phyloP scores from a whole-genome alignment of 2,797 vertebrate genomes.

The Pempheris klunzingeri region DNA sequence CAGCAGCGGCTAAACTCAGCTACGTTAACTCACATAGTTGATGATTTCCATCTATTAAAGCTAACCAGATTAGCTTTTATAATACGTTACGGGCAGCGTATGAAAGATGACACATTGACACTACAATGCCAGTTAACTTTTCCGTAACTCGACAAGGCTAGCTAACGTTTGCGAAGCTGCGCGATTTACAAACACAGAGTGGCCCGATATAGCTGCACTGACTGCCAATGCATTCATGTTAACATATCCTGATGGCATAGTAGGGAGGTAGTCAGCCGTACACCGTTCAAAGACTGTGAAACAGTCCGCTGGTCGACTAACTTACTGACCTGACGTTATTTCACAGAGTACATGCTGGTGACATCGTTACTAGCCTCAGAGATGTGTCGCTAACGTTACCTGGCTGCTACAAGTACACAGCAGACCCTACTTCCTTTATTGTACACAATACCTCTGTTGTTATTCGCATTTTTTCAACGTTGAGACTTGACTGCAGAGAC shows the following conservation, averaged over 20 bases:
- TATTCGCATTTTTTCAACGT: background rate
- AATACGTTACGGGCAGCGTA: background rate
- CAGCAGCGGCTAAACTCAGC: background rate
- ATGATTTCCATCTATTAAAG: background rate
- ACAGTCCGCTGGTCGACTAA: background rate
- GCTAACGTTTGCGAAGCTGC: background rate
- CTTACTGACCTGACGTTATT: conserved; percentile 5
- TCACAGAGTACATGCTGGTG: conserved; percentile 1
- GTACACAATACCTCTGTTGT: background rate
- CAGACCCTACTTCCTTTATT: background rate
- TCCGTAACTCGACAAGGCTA: background rate
- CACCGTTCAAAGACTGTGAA: background rate
- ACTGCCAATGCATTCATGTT: background rate
- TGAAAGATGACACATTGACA: conserved; percentile 13
- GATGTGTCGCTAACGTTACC: conserved; percentile 53
- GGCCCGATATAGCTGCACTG: too few species aligned
- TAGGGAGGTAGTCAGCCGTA: background rate
- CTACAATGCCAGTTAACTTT: conserved; percentile 21
- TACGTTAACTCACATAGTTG: background rate
- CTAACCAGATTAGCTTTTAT: background rate
- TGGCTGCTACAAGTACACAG: conserved; percentile 21
- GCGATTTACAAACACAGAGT: conserved; percentile 17
- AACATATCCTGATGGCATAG: background rate
- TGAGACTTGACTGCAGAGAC: background rate
- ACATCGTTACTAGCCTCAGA: conserved; percentile 17